Conservation (phyloP, 2,797 vertebrate species). For the Hipposideros larvatus region DNA sequence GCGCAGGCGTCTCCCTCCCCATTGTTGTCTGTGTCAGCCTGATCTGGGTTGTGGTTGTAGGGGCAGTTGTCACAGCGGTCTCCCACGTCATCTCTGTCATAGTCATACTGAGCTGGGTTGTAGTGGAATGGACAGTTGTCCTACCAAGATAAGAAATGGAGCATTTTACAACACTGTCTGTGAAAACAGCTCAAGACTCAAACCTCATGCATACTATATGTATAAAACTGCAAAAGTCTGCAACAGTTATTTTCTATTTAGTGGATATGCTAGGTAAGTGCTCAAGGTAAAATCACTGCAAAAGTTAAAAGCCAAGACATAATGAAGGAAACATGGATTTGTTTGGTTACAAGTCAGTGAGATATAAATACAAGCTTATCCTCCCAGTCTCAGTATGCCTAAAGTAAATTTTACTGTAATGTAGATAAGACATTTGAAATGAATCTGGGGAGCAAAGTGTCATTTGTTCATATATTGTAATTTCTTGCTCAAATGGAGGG, state of each 20-base stretch:
- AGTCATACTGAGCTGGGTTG: conserved; percentile 98
- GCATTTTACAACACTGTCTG: not conserved
- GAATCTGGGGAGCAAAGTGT: not conserved
- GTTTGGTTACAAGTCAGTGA: not conserved
- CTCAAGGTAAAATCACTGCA: not conserved
- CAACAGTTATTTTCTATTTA: not conserved
- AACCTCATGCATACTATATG: not conserved
- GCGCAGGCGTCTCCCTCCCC: conserved; percentile 99
- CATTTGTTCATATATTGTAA: not conserved
- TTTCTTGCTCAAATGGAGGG: not conserved
- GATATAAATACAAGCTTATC: not conserved
- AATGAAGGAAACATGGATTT: not conserved
- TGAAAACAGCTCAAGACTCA: not conserved
- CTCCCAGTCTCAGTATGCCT: not conserved
- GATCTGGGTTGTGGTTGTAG: conserved; percentile 97
- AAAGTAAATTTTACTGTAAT: not conserved
- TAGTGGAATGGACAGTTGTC: conserved; percentile 98
- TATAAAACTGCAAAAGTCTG: not conserved
- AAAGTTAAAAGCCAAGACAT: not conserved
- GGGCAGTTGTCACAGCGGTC: conserved; percentile 98
- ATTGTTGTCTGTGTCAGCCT: conserved; percentile 97
- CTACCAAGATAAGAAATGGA: conserved; percentile 86
- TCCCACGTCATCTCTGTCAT: conserved; percentile 97
- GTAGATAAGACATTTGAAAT: not conserved
- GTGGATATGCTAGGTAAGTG: not conserved